Evolutionary conservation across 2,888 invertebrate species (phyloP), one percentile per base, ranked within the genome.

Genomic region (Ramazzottius varieornatus): DNA sequence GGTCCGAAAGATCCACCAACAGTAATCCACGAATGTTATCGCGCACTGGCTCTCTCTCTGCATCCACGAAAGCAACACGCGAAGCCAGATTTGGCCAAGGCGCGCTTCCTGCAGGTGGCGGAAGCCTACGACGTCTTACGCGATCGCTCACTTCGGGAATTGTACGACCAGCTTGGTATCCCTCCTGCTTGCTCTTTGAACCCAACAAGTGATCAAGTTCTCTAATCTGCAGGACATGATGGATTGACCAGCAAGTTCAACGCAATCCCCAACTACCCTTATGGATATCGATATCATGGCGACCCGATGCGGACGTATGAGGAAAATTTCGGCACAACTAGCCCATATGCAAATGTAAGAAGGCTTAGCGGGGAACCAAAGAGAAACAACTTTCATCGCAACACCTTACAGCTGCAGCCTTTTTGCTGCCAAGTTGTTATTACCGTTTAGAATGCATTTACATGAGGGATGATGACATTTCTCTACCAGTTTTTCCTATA

Each of bases 131-230:
- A 54, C 29, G 29, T 54, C 4, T 29, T 54, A 24, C 8, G 29
- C 16, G 29, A 54, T 24, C 29, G n/a, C 4, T 8, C 24, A 4
- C 29, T 29, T 24, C 54, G 54, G 20, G 29, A 13, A 54, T 16
- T 54, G 54, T 54, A 54, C 54, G 54, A 54, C 24, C n/a, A 54
- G 29, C 29, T 54, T 54, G 54, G 54, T 54, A 54, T 24, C 24
- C 4, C 4, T 29, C 24, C 4, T 54, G n/a, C 29, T 24, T 54
- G 54, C 29, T 40, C 40, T 13, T 40, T 13, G 20, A 40, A 20
- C n/a, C n/a, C n/a, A n/a, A n/a, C n/a, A n/a, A n/a, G n/a, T n/a
- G n/a, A n/a, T n/a, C n/a, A n/a, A n/a, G n/a, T n/a, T n/a, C n/a
- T n/a, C n/a, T n/a, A n/a, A n/a, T n/a, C n/a, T 54, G 20, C 24